Evolutionary conservation across 2,113 vertebrate genomes (phyloP).

Genomic region (Coptodon rendalli): DNA sequence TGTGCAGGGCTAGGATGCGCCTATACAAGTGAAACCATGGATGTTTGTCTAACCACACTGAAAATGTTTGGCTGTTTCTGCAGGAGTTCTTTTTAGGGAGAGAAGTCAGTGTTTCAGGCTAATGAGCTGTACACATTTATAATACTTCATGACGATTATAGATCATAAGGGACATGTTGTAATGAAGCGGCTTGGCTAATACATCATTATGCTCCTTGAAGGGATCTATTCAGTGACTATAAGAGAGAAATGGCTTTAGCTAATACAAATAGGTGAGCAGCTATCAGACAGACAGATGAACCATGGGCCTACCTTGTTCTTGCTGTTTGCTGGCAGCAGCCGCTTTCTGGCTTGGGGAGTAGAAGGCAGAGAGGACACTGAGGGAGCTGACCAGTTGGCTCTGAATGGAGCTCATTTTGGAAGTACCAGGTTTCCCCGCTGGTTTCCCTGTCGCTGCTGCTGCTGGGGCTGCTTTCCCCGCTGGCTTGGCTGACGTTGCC

Average conservation of each 20-base stretch:
- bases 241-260: not conserved
- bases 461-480: conserved; percentile 39
- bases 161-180: not conserved
- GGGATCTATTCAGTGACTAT: not conserved
- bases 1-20: not conserved
- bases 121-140: not conserved
- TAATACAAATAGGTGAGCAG: not conserved
- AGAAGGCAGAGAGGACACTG: conserved; percentile 89
- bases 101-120: not conserved
- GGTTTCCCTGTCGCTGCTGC: conserved; percentile 31
- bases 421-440: conserved; percentile 69
- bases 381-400: conserved; percentile 93
- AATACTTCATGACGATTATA: not conserved
- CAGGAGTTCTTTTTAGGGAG: not conserved
- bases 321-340: conserved; percentile 66
- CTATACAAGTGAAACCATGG: not conserved
- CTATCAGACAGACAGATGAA: not conserved
- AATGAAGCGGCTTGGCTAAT: not conserved
- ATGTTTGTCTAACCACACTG: not conserved
- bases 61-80: not conserved
- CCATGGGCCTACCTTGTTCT: conserved; percentile 69
- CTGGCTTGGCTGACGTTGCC: conserved; percentile 44
- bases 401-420: conserved; percentile 96
- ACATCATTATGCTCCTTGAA: not conserved
- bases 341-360: conserved; percentile 79